phyloP scores from a whole-genome alignment of 2,888 invertebrate genomes.

The Melanotus villosus region DNA sequence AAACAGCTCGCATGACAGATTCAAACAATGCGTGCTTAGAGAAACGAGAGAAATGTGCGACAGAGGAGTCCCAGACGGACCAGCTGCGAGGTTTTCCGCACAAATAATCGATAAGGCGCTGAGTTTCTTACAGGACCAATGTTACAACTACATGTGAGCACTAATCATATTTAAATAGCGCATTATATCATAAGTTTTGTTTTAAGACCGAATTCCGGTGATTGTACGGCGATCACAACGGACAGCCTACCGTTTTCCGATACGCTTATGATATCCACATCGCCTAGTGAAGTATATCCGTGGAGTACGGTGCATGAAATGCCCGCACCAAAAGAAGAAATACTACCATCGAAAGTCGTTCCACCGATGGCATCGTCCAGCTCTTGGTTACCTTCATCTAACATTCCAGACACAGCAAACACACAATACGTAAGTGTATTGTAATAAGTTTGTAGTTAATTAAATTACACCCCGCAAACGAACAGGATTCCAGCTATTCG shows the following conservation, averaged over 20 bases:
- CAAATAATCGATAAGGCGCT: constrained; percentile 74
- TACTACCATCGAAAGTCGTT: constrained; percentile 52
- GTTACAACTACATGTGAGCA: constrained; percentile 73
- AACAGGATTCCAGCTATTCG: constrained; percentile 51
- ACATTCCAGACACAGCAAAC: constrained; percentile 25
- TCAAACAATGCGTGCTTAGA: constrained; percentile 72
- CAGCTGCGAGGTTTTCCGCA: constrained; percentile 71
- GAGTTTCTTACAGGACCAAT: constrained; percentile 74
- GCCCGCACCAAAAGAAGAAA: constrained; percentile 57
- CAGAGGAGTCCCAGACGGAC: constrained; percentile 66
- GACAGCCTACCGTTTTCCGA: constrained; percentile 57
- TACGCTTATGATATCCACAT: constrained; percentile 58
- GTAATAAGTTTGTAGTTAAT: too few relatives aligned
- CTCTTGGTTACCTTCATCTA: constrained; percentile 57
- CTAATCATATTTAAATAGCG: neutral
- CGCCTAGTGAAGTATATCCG: constrained; percentile 64
- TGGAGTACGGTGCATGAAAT: constrained; percentile 61
- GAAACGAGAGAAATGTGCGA: constrained; percentile 72
- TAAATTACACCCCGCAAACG: neutral
- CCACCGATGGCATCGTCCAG: constrained; percentile 54
- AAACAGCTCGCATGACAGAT: constrained; percentile 74
- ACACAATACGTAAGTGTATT: constrained; percentile 22
- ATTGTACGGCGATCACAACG: constrained; percentile 64
- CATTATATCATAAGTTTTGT: constrained; percentile 8
- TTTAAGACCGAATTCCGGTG: constrained; percentile 70